Conservation (phyloP, 2,888 invertebrate genomes). For the Pseudeuparius sepicola region DNA sequence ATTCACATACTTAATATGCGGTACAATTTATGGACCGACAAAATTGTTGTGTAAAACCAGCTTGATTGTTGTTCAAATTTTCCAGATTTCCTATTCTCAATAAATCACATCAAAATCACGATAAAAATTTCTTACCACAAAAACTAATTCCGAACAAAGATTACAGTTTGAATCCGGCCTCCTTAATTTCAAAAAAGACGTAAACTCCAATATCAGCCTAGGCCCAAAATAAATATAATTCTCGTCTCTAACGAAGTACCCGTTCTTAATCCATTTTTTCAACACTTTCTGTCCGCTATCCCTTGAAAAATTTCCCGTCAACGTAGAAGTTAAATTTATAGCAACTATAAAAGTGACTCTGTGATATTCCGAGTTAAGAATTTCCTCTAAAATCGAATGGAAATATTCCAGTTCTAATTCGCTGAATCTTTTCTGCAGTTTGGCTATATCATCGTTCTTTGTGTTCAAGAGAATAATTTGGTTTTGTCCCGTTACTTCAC, state of each 20-base stretch:
- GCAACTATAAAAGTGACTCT: slow-evolving; percentile 27
- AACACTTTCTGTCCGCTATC: slow-evolving; percentile 29
- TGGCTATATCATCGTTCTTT: slow-evolving; percentile 31
- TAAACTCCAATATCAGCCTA: slow-evolving; percentile 32
- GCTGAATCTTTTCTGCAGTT: slow-evolving; percentile 27
- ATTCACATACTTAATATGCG: too few relatives aligned
- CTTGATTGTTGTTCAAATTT: too few relatives aligned
- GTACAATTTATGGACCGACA: too few relatives aligned
- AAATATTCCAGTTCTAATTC: slow-evolving; percentile 32
- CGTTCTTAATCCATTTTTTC: slow-evolving; percentile 27
- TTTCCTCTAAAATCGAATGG: slow-evolving; percentile 31
- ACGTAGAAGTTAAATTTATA: slow-evolving; percentile 30
- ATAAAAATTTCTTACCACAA: slow-evolving; percentile 27
- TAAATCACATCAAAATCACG: too few relatives aligned
- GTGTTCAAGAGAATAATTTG: slow-evolving; percentile 30
- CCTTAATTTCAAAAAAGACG: slow-evolving; percentile 28
- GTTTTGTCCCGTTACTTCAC: slow-evolving; percentile 31
- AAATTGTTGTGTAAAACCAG: too few relatives aligned
- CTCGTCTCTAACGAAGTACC: slow-evolving; percentile 29
- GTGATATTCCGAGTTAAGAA: slow-evolving; percentile 27
- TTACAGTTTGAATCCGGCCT: slow-evolving; percentile 29
- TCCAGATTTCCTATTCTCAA: too few relatives aligned
- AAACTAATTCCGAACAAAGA: slow-evolving; percentile 33
- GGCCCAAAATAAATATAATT: slow-evolving; percentile 30
- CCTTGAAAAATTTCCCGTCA: slow-evolving; percentile 25